phyloP scores from a whole-genome alignment of 2,797 vertebrate genomes.

The Sphenopsis melanotis region DNA sequence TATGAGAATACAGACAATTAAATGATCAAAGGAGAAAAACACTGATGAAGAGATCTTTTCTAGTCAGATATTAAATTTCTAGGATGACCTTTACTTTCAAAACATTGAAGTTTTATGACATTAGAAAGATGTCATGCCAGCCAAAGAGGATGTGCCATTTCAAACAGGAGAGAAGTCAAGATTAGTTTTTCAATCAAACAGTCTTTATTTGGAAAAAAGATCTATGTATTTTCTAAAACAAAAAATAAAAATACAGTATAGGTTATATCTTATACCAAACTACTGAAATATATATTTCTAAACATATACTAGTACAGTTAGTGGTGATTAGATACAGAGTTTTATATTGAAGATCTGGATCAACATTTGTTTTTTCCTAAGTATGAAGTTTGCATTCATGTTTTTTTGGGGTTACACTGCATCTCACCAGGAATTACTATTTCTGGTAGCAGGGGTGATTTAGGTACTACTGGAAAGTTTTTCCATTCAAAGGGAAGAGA shows the following conservation, averaged over 20 bases:
- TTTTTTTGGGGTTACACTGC: neutral
- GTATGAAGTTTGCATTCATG: neutral
- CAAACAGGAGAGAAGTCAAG: constrained; percentile 21
- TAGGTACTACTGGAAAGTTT: neutral
- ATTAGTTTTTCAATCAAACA: neutral
- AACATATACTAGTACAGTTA: neutral
- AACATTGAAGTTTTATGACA: constrained; percentile 39
- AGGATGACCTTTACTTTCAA: constrained; percentile 54
- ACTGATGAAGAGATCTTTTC: constrained; percentile 57
- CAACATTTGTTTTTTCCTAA: neutral
- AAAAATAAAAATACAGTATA: neutral
- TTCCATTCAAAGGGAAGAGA: neutral
- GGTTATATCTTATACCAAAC: neutral
- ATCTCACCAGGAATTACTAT: neutral
- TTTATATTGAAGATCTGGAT: neutral
- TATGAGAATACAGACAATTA: constrained; percentile 70
- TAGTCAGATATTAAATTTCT: constrained; percentile 55
- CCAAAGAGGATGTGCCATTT: constrained; percentile 23
- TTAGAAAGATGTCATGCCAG: constrained; percentile 36
- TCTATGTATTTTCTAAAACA: neutral
- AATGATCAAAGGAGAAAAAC: constrained; percentile 65
- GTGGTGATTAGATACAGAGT: neutral
- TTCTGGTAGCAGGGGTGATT: neutral
- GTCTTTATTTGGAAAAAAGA: neutral
- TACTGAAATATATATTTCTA: neutral